Base-by-base conservation (phyloP, 2,113 vertebrate genomes). In the Prionailurus viverrinus region DNA sequence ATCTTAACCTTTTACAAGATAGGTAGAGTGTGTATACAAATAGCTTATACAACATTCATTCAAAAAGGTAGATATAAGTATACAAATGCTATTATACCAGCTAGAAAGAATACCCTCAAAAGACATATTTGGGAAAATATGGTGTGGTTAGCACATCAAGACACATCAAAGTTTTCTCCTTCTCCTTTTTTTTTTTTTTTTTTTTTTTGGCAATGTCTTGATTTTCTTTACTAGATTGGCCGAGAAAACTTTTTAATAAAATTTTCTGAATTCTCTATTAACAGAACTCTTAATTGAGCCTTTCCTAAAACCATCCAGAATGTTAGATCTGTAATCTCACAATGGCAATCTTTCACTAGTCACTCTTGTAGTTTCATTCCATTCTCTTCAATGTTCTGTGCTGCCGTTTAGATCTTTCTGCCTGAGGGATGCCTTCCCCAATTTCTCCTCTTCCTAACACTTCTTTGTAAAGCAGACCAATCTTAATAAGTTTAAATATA, bases 331-430 rank as follows among this genome's bases (percentile, higher is more conserved):
- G 45, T 19, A 45, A 12, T 65, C 23, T 65, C 45, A 12, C 36
- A 80, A 76, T 3, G 2, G 51, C 36, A 39, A 45, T 82, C 88
- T 98, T 97, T 89, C 78, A 85, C 79, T 33, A 87, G 21, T 91
- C 41, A 48, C 65, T 66, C 74, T 85, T 73, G 73, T 63, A 86
- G 89, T 80, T 92, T 41, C 33, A 21, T 25, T 88, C 91, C 21
- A 55, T 53, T 88, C 84, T 95, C 89, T 89, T 92, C 93, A 88
- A 81, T 65, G 78, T 96, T 98, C 96, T 96, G 98, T 97, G 96
- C 97, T 95, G 94, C 92, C 76, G 97, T 98, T 98, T 97, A 98
- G 96, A 97, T 96, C 93, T 97, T 63, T 98, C 96, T 89, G 97
- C 97, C 97, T 89, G 97, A 98, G 93, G 92, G 95, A 96, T 95